Base-by-base conservation (phyloP, 2,797 vertebrate genomes). In the Sphenopsis melanotis region DNA sequence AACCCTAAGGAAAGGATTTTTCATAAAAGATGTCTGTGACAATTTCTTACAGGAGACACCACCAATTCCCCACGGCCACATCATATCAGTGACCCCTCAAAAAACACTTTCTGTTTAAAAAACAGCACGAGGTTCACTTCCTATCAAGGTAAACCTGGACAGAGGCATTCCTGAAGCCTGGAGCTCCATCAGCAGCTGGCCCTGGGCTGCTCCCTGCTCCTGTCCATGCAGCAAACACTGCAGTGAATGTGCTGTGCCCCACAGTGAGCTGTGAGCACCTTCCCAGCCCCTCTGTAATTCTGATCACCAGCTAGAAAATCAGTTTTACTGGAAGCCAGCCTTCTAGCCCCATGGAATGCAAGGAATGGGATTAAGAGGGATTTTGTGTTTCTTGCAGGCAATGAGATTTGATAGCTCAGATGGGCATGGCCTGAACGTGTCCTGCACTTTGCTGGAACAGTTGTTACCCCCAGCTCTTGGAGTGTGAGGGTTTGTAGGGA, bases 311-410 rank as follows among this genome's bases (percentile, higher is more conserved):
- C 71, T 47, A 15, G 64, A 95, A 89, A 96, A 94, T 90, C 89
- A 80, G 37, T 92, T 92, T 87, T 75, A 15, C 60, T 64, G 75
- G 85, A 93, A 85, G 27, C 14, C 84, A 83, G 72, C 87, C 82
- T 83, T 24, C 59, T 10, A 93, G 91, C 82, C 79, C 44, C 75
- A 56, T 0, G 1, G 95, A 93, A 97, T 88, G 82, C 77, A 74
- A 90, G 87, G 91, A 96, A 96, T 86, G 70, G 63, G 89, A 93
- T 97, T 96, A 92, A 69, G 83, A 72, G 79, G 89, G 91, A 93
- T 94, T 94, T 87, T 5, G 39, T 42, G 63, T 46, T 90, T 65
- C 79, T 94, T 5, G 30, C 79, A 86, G 78, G 89, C 79, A 64
- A 3, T 34, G 79, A 92, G 59, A 68, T 79, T 94, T 66, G 79